Base-by-base conservation (phyloP, 2,797 vertebrate species). In the Dendrocincla fuliginosa region DNA sequence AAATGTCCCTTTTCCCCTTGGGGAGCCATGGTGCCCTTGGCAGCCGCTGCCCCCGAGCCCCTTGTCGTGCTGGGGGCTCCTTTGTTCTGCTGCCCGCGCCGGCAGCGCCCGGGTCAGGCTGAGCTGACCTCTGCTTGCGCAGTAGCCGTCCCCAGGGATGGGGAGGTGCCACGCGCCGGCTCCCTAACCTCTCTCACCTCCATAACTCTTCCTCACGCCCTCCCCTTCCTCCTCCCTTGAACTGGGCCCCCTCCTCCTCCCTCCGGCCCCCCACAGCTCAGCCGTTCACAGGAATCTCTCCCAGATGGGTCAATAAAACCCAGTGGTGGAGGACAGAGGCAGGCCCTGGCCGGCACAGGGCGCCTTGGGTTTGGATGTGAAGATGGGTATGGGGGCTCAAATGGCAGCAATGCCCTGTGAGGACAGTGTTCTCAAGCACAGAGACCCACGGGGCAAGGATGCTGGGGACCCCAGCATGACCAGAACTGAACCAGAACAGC, bases 91-190 rank as follows among this genome's bases (percentile, higher is more conserved):
- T 82, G 89, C 82, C 60, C 0, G 60, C 47, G 20, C 32, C 13
- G 74, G 84, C 91, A 91, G 94, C 28, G 57, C 89, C 86, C 2
- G 46, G 95, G 94, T 96, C 95, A 95, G 71, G 13, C 83, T 0
- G 35, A 55, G 73, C 65, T 95, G 96, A 97, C 95, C 96, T 95
- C 84, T 55, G 94, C 95, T 94, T 80, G 75, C 30, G 28, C 93
- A 2, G 96, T 91, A 84, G 94, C 83, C 0, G 4, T 90, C 95
- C 81, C 80, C 0, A 0, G 87, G 92, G 95, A 93, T 1, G n/a
- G 94, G 92, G 93, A 87, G 94, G 89, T 77, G 93, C 94, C 87
- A 79, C 56, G 41, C 10, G 33, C 82, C 87, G 6, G 90, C 91
- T 94, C 92, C 88, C 81, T 88, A 63, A 93, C 95, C 91, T 87